A percentile compares a stretch with the other conserved stretches of the same genome.
phyloP scores from a whole-genome alignment of 2,797 vertebrate genomes.

The Benthosema pterotum region DNA sequence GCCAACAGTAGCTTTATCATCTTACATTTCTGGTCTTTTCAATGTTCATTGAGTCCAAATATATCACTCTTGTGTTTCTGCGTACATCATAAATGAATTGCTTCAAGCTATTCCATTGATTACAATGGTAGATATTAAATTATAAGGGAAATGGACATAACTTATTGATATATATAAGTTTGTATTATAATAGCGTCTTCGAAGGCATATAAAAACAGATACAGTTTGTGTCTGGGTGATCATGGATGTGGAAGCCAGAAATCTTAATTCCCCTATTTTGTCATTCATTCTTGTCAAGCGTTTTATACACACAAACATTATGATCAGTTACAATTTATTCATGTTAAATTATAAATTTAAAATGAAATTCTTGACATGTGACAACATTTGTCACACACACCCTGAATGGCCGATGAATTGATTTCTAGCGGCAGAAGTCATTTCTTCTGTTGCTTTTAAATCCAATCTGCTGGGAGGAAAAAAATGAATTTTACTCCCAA shows the following conservation, averaged over 20 bases:
- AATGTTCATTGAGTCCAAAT: conserved; percentile 6
- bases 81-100: conserved; percentile 8
- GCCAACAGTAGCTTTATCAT: conserved; percentile 29
- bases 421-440: conserved; percentile 5
- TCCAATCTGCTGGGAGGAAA: conserved; percentile 46
- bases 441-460: conserved; percentile 32
- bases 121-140: conserved; percentile 2
- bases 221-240: conserved; percentile 48
- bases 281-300: not conserved
- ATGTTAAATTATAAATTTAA: too few species aligned
- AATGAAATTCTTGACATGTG: conserved; percentile 41
- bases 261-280: not conserved
- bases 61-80: conserved; percentile 18
- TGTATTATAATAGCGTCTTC: conserved; percentile 23
- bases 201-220: conserved; percentile 17
- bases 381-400: conserved; percentile 20
- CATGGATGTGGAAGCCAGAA: conserved; percentile 18
- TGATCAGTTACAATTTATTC: conserved; percentile 46
- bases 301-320: conserved; percentile 19
- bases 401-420: not conserved
- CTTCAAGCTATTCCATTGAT: conserved; percentile 20
- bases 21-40: conserved; percentile 35
- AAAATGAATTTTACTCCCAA: conserved; percentile 7
- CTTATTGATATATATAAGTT: conserved; percentile 10
- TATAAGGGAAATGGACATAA: conserved; percentile 16